These are phyloP conservation scores for Muricea muricata DNA, from an alignment of 92 coral and sea anemone species.

Conservation along the genomic window DNA sequence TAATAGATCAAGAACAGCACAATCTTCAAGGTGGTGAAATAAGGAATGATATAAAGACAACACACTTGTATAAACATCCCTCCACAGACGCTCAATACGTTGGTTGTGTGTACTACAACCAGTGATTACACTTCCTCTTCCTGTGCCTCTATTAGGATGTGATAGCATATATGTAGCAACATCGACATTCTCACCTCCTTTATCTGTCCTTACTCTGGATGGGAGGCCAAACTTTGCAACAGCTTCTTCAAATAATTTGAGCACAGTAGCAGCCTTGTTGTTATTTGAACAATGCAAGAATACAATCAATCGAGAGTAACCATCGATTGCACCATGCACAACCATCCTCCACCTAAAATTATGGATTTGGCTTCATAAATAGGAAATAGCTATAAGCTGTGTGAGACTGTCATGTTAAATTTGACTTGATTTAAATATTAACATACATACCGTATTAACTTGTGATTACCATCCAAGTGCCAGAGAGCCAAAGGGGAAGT, in stretches of 20 bases:
- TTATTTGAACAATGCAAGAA: no score
- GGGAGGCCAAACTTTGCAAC: not conserved
- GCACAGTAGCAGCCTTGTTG: no score
- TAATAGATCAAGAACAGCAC: slow-evolving; percentile 27
- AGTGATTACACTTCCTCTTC: slow-evolving; percentile 52
- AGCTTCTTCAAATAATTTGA: not conserved
- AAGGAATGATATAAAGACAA: slow-evolving; percentile 32
- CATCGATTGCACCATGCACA: no score
- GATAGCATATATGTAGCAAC: slow-evolving; percentile 33
- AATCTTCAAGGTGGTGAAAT: slow-evolving; percentile 44
- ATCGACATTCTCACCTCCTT: slow-evolving; percentile 46
- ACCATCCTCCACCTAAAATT: no score
- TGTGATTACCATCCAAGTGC: slow-evolving; percentile 17
- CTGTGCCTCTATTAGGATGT: slow-evolving; percentile 5
- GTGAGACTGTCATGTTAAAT: no score
- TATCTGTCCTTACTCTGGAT: slow-evolving; percentile 35
- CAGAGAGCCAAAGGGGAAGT: not conserved
- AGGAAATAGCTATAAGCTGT: no score
- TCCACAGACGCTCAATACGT: slow-evolving; percentile 59
- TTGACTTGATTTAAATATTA: no score
- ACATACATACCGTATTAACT: slow-evolving; percentile 1
- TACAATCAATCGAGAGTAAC: no score
- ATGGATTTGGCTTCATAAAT: no score
- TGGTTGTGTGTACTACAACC: no score
- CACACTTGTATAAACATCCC: slow-evolving; percentile 46